phyloP scores from a whole-genome alignment of 2,797 vertebrate genomes.

The Bucorvus abyssinicus region DNA sequence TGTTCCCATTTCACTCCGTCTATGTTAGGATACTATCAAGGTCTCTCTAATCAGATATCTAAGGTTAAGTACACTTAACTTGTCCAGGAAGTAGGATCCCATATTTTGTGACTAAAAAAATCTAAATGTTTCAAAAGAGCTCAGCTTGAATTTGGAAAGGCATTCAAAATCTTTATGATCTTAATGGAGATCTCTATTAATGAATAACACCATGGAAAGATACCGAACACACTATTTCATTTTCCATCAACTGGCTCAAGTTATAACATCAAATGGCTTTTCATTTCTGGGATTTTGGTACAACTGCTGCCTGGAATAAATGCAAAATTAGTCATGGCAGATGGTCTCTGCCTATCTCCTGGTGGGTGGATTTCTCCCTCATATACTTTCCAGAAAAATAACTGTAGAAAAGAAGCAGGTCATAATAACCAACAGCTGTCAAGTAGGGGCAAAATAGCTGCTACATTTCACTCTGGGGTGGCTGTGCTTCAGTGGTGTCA shows the following conservation, averaged over 20 bases:
- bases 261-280: not conserved
- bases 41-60: not conserved
- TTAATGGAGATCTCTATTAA: not conserved
- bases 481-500: not conserved
- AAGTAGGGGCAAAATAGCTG: conserved; percentile 1
- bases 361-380: not conserved
- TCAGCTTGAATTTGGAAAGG: not conserved
- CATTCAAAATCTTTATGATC: not conserved
- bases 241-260: not conserved
- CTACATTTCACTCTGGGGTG: not conserved
- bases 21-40: not conserved
- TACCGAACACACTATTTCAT: not conserved
- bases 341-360: conserved; percentile 7
- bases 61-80: not conserved
- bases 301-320: conserved; percentile 8
- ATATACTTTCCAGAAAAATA: not conserved
- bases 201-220: not conserved
- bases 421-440: not conserved
- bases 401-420: not conserved
- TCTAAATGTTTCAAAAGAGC: not conserved
- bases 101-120: not conserved
- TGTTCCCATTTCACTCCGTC: not conserved
- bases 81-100: not conserved
- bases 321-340: conserved; percentile 18
- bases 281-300: conserved; percentile 20